phyloP scores from a whole-genome alignment of 2,797 vertebrate species.

The Pelodytes ibericus region DNA sequence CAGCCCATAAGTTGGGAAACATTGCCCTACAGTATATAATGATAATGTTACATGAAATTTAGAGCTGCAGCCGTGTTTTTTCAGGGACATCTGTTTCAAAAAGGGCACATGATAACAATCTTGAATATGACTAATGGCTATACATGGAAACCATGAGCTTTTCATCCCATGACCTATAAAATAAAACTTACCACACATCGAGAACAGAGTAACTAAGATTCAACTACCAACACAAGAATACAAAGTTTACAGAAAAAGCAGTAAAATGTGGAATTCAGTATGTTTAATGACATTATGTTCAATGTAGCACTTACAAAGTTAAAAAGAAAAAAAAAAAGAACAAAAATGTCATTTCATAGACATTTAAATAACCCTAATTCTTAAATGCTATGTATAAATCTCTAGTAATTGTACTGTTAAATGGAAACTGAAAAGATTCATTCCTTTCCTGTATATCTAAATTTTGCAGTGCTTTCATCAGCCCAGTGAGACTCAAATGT shows the following conservation, averaged over 20 bases:
- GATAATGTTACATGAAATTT: too few relatives aligned
- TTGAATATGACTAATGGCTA: conserved; percentile 15
- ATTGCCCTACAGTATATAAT: too few relatives aligned
- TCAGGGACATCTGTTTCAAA: neutral
- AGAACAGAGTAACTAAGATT: conserved; percentile 44
- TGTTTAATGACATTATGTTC: conserved; percentile 11
- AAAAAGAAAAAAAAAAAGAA: neutral
- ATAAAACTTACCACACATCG: conserved; percentile 38
- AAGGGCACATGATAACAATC: conserved; percentile 29
- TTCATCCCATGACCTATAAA: conserved; percentile 11
- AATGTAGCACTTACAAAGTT: conserved; percentile 1
- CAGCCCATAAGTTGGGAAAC: too few relatives aligned
- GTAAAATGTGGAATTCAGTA: conserved; percentile 41
- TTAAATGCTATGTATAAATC: neutral
- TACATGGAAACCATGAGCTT: conserved; percentile 1
- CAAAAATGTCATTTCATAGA: conserved; percentile 1
- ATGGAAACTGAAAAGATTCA: too few relatives aligned
- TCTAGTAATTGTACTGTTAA: neutral
- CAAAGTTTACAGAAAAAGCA: conserved; percentile 23
- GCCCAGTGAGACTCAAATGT: too few relatives aligned
- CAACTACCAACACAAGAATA: conserved; percentile 2
- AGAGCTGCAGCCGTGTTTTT: neutral
- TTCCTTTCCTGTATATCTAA: too few relatives aligned
- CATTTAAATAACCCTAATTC: neutral
- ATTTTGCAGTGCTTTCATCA: too few relatives aligned